Evolutionary conservation across 1,140 invertebrate species (phyloP).

Genomic region (Dendroctonus valens): DNA sequence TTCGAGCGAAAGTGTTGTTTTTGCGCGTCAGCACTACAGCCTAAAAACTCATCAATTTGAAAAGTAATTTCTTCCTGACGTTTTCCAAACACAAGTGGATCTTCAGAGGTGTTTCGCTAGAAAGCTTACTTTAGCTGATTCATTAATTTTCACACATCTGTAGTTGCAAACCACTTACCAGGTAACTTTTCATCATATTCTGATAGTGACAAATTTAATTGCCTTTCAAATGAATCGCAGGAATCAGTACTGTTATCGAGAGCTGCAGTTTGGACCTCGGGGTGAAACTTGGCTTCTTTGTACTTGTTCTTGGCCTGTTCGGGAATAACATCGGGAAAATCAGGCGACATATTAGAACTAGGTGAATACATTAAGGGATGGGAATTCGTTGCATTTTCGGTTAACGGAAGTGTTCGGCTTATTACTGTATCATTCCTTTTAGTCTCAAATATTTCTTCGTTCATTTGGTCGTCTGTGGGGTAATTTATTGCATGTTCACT

Average conservation of each 20-base stretch:
- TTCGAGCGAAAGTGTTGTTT: too few species aligned
- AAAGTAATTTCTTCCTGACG: too few species aligned
- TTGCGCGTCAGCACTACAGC: too few species aligned
- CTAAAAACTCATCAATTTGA: too few species aligned
- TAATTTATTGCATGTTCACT: not conserved
- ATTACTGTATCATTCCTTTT: constrained; percentile 14
- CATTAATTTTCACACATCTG: too few species aligned
- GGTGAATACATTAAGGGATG: constrained; percentile 50
- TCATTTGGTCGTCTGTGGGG: constrained; percentile 2
- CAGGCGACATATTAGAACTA: constrained; percentile 41
- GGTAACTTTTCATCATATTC: constrained; percentile 42
- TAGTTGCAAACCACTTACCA: constrained; percentile 30
- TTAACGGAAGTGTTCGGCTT: constrained; percentile 22
- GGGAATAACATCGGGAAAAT: constrained; percentile 49
- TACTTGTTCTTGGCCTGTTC: constrained; percentile 41
- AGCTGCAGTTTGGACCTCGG: constrained; percentile 40
- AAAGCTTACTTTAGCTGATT: too few species aligned
- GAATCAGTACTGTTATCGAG: constrained; percentile 33
- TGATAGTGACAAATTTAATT: constrained; percentile 38
- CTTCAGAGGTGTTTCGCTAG: too few species aligned
- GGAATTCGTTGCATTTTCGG: constrained; percentile 47
- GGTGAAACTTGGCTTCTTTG: constrained; percentile 40
- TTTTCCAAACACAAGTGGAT: too few species aligned
- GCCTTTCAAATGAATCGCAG: constrained; percentile 34
- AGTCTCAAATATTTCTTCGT: constrained; percentile 7